phyloP scores from a whole-genome alignment of 2,797 vertebrate species.

The Typhlichthys subterraneus region DNA sequence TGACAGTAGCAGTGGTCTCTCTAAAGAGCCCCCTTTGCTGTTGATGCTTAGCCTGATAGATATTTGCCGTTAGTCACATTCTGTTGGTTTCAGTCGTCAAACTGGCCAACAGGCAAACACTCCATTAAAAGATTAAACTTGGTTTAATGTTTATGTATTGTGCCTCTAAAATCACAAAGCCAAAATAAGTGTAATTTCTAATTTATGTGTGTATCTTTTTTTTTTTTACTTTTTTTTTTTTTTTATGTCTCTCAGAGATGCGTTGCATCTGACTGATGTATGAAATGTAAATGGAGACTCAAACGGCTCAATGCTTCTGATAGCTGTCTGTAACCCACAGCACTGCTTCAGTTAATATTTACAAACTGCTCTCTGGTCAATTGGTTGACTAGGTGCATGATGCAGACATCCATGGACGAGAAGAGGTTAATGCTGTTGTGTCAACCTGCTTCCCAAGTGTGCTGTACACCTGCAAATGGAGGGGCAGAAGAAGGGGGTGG shows the following conservation, averaged over 20 bases:
- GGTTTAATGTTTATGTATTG: no score
- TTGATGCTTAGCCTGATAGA: conserved; percentile 30
- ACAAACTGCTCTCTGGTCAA: conserved; percentile 39
- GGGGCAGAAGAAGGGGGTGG: conserved; percentile 3
- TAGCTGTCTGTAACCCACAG: conserved; percentile 19
- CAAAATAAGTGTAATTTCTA: background rate
- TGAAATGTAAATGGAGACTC: conserved; percentile 47
- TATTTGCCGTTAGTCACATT: conserved; percentile 7
- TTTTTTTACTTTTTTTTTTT: background rate
- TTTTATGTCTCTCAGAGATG: conserved; percentile 40
- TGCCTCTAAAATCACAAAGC: no score
- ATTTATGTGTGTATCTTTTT: conserved; percentile 14
- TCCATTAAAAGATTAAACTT: conserved; percentile 36
- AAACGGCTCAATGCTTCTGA: conserved; percentile 34
- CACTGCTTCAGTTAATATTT: conserved; percentile 35
- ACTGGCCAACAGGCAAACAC: no score
- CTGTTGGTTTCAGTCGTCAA: background rate
- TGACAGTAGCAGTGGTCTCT: conserved; percentile 59
- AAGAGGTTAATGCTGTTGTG: conserved; percentile 30
- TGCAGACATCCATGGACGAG: conserved; percentile 18
- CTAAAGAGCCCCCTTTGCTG: conserved; percentile 45
- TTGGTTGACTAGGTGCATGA: conserved; percentile 10
- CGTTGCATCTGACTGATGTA: conserved; percentile 32
- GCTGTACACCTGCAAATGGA: background rate
- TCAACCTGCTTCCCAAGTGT: conserved; percentile 17